Conservation (phyloP, 2,113 vertebrate genomes). For the Chaenocephalus aceratus region DNA sequence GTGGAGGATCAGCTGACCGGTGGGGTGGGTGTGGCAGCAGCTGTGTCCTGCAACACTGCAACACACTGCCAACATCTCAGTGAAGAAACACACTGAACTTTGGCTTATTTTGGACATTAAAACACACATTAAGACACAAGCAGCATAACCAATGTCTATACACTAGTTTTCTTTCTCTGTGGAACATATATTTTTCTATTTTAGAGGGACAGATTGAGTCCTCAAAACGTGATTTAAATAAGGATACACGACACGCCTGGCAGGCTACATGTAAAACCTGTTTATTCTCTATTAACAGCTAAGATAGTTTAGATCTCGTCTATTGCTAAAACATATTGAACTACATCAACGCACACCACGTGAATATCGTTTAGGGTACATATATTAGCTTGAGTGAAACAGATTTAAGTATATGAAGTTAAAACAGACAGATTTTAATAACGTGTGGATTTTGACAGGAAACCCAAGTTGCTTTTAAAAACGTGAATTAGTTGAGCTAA, state of each 20-base stretch:
- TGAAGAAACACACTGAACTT: not conserved
- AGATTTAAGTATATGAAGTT: not conserved
- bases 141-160: not conserved
- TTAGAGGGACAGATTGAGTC: too few species aligned
- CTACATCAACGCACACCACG: not conserved
- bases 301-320: not conserved
- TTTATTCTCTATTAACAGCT: not conserved
- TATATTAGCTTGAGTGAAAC: not conserved
- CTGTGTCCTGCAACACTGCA: not conserved
- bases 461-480: not conserved
- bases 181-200: not conserved
- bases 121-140: not conserved
- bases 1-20: not conserved
- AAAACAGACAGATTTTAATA: fast-evolving
- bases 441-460: not conserved
- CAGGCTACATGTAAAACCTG: not conserved
- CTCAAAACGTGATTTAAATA: not conserved
- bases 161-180: not conserved
- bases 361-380: too few species aligned
- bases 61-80: not conserved
- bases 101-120: not conserved
- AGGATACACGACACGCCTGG: not conserved
- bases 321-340: not conserved
- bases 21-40: not conserved
- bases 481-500: not conserved